Evolutionary conservation across 2,888 invertebrate genomes (phyloP).

Genomic region (Phaonia tiefii): DNA sequence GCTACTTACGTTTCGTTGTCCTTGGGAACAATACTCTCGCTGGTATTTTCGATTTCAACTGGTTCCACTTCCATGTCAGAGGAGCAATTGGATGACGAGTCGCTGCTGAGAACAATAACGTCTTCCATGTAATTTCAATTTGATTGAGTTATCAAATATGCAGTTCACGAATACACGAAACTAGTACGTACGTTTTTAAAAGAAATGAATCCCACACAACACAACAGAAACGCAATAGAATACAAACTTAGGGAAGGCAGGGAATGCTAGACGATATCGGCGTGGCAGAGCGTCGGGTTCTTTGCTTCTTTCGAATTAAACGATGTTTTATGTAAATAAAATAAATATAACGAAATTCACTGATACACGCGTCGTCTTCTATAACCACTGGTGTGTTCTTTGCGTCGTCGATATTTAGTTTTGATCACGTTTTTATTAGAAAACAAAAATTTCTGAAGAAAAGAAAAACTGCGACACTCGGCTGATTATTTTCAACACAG

Average conservation of each 20-base stretch:
- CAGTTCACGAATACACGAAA: too few species aligned
- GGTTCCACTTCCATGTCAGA: slow-evolving; percentile 72
- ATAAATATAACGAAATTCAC: too few species aligned
- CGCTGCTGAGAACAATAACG: slow-evolving; percentile 72
- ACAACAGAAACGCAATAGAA: slow-evolving; percentile 39
- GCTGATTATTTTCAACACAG: slow-evolving; percentile 25
- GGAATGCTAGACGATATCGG: too few species aligned
- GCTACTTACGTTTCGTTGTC: slow-evolving; percentile 72
- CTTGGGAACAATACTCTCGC: slow-evolving; percentile 72
- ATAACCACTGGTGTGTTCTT: too few species aligned
- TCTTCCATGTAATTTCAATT: slow-evolving; percentile 71
- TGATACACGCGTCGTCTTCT: not conserved
- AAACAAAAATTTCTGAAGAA: slow-evolving; percentile 37
- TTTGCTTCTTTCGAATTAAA: too few species aligned
- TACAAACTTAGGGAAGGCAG: not conserved
- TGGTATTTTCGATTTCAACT: slow-evolving; percentile 65
- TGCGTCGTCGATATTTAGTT: too few species aligned
- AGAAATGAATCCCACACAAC: slow-evolving; percentile 23
- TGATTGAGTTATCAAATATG: not conserved
- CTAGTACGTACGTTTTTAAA: not conserved
- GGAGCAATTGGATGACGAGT: slow-evolving; percentile 70
- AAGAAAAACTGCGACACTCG: not conserved
- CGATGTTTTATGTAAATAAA: too few species aligned
- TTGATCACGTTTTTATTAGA: slow-evolving; percentile 40
- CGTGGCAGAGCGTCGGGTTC: too few species aligned